Percentiles rank a stretch among this genome's conserved stretches.
These are phyloP conservation scores for Caenorhabditis doughertyi DNA, from an alignment of 2,888 invertebrate genomes.

Conservation along the genomic window DNA sequence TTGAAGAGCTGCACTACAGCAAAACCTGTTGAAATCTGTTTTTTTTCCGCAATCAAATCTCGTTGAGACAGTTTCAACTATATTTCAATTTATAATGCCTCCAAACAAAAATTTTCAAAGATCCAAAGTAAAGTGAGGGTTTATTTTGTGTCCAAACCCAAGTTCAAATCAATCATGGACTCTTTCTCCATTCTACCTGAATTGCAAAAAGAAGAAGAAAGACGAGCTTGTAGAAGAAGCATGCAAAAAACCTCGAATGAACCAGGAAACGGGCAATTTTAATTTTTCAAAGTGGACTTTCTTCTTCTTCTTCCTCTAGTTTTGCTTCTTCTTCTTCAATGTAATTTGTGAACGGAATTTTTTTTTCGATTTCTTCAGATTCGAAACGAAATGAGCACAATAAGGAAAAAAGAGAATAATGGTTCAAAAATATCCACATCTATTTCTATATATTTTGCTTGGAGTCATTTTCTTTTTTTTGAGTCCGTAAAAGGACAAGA, in stretches of 20 bases:
- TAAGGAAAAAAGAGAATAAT: not conserved
- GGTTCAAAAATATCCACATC: not conserved
- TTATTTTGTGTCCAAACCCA: not conserved
- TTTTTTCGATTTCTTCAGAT: not conserved
- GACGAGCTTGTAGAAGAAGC: not conserved
- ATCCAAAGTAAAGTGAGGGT: not conserved
- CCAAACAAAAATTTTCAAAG: no score
- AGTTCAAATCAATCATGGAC: constrained; percentile 34
- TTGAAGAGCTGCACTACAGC: no score
- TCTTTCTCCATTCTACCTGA: not conserved
- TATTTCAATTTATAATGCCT: no score
- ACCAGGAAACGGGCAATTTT: constrained; percentile 48
- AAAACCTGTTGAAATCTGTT: no score
- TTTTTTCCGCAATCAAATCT: no score
- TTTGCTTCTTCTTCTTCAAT: constrained; percentile 1
- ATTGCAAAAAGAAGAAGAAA: not conserved
- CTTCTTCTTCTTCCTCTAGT: not conserved
- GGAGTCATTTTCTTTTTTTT: not conserved
- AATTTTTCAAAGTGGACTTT: constrained; percentile 34
- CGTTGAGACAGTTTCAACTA: no score
- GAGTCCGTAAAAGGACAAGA: constrained; percentile 11
- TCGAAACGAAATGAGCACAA: not conserved
- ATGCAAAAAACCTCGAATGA: constrained; percentile 5
- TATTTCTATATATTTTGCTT: not conserved
- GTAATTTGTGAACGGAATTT: constrained; percentile 1